Base-by-base conservation (phyloP, 1,140 invertebrate species). In the Dolichoris vasculosae region DNA sequence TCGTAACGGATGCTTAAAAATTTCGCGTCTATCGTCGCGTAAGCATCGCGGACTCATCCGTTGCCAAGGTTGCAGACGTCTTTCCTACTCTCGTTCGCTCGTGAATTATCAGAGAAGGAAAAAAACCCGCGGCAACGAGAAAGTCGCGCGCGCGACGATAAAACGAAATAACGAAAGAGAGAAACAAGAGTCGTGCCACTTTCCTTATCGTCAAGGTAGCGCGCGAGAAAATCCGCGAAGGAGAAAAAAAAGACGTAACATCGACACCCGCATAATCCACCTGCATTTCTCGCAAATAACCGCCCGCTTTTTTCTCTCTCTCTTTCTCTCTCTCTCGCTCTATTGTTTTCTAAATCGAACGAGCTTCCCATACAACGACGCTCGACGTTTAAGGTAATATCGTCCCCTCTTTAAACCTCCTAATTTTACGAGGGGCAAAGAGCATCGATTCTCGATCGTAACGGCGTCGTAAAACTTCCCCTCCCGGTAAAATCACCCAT, bases 251-350 rank as follows among this genome's bases (percentile, higher is more conserved):
- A 32, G 20, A 13, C 23, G 32, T 3, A n/a, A 85, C 81, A 79
- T 79, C 83, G 84, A 63, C 82, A 80, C 88, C 88, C 87, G 87
- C 87, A 89, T 88, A 85, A 85, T 88, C 82, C 38, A 84, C 76
- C 76, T 80, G 85, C 75, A 59, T 76, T 85, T 75, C 43, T 48
- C 48, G 35, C 64, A 75, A 71, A 85, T 82, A 85, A 81, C 30
- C 43, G 23, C 32, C 26, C 9, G 11, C 2, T 15, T 30, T 4
- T 63, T 51, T 43, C n/a, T 67, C 30, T 38, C 43, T 20, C 69
- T 7, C 17, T 69, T 30, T 35, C 64, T 69, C 32, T 32, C 32
- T 30, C 64, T 46, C 46, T 55, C 43, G 6, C 17, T 63, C 35
- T 40, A 6, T 40, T 63, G 9, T 13, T 38, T 20, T 38, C 17